Evolutionary conservation across 2,888 invertebrate species (phyloP).

Genomic region (Heliconius sara): DNA sequence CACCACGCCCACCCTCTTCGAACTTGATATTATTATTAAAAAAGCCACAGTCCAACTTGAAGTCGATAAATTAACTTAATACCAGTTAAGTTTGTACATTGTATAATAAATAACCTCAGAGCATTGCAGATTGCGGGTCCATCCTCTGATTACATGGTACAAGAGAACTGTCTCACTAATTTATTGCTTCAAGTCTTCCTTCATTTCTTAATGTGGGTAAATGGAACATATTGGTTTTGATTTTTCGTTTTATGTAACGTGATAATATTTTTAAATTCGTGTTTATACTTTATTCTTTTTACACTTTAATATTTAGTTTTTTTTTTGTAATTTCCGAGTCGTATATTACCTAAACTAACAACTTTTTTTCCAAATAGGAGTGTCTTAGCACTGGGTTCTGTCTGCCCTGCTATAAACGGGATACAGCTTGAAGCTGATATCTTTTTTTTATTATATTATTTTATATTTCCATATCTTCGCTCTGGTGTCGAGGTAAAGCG

Average conservation of each 20-base stretch:
- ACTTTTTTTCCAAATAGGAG: too few species aligned
- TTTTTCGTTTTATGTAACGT: not conserved
- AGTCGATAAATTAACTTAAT: slow-evolving; percentile 6
- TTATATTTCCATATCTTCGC: too few species aligned
- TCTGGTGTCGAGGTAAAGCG: too few species aligned
- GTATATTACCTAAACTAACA: not conserved
- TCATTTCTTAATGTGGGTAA: slow-evolving; percentile 3
- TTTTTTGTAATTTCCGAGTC: not conserved
- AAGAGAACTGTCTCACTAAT: slow-evolving; percentile 1
- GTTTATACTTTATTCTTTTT: not conserved
- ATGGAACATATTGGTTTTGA: not conserved
- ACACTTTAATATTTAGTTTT: too few species aligned
- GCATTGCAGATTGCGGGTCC: slow-evolving; percentile 10
- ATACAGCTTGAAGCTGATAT: too few species aligned
- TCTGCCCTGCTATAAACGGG: too few species aligned
- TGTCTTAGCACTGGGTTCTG: too few species aligned
- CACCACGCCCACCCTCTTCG: too few species aligned
- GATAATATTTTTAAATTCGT: not conserved
- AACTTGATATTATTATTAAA: not conserved
- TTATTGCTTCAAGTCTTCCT: slow-evolving; percentile 3
- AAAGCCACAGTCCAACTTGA: not conserved
- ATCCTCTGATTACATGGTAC: slow-evolving; percentile 17
- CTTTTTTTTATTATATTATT: too few species aligned
- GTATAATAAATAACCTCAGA: slow-evolving; percentile 23
- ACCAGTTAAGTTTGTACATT: not conserved